Conservation (phyloP, 2,797 vertebrate species). For the Picus viridis region DNA sequence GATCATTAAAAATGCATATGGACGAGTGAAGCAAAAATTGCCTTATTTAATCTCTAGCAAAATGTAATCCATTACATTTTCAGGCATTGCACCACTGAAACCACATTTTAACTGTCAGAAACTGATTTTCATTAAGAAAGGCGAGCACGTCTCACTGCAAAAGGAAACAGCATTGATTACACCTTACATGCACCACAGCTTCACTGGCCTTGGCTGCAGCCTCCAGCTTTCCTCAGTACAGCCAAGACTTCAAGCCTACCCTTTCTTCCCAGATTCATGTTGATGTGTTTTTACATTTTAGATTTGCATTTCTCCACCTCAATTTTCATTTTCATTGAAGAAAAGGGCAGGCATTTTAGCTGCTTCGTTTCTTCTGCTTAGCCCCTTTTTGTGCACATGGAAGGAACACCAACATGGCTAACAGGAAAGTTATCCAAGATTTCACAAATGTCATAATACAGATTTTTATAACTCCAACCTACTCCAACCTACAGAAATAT, state of each 20-base stretch:
- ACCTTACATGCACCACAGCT: neutral
- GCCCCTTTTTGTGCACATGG: constrained; percentile 1
- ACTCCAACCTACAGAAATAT: constrained; percentile 74
- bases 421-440: constrained; percentile 58
- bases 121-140: neutral
- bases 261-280: neutral
- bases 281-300: constrained; percentile 1
- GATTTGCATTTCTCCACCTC: constrained; percentile 25
- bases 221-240: neutral
- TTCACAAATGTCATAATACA: constrained; percentile 67
- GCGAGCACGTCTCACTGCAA: neutral
- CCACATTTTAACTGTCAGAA: neutral
- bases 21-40: neutral
- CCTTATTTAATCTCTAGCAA: neutral
- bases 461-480: constrained; percentile 62
- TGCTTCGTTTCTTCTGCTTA: constrained; percentile 12
- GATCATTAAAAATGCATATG: neutral
- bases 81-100: neutral
- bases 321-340: constrained; percentile 41
- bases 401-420: constrained; percentile 20
- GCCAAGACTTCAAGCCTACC: neutral
- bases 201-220: neutral
- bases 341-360: constrained; percentile 37
- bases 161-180: neutral
- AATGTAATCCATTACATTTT: neutral